Base-by-base conservation (phyloP, 92 coral and sea anemone species). In the Parazoanthus atlanticus region DNA sequence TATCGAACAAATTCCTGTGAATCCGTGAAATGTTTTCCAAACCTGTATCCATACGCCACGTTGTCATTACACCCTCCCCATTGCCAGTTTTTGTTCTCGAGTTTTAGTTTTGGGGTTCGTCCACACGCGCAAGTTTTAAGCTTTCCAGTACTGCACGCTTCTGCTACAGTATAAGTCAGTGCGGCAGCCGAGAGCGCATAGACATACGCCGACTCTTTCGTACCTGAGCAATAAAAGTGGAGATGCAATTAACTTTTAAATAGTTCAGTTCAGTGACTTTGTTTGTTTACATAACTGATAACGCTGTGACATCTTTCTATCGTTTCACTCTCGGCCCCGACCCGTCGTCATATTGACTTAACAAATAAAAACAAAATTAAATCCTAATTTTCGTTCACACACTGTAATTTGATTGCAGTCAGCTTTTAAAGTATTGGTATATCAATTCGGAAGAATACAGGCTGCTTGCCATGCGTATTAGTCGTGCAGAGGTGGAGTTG, bases 11-110 rank as follows among this genome's bases (percentile, higher is more conserved):
- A 65, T 72, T 94, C 94, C 25, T 89, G 90, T 23, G 93, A 88
- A 56, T 91, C 96, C 19, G 96, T 92, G 79, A 95, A 95, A 4
- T 86, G 33, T 43, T 89, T 91, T 84, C 97, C 94, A 78, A 95
- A 97, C 33, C 96, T 75, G 58, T 89, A 82, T 6, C 98, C 99
- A 36, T 89, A 89, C 1, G 96, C 98, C 15, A 97, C 93, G 64
- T 97, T 97, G 66, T 97, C 99, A 19, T 91, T 92, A 67, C 99
- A 97, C 0, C 97, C 97, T 26, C 96, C 99, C 97, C 98, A 97
- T 32, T 83, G 33, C 92, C 94, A 91, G 74, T 80, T 85, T 49
- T 86, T 88, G 33, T 89, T 91, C 33, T 91, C 81, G 36, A 91
- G 90, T 65, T 84, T 89, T 75, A 76, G 73, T 70, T 90, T 93